Conservation (phyloP, 2,113 vertebrate genomes). For the Theropithecus gelada region DNA sequence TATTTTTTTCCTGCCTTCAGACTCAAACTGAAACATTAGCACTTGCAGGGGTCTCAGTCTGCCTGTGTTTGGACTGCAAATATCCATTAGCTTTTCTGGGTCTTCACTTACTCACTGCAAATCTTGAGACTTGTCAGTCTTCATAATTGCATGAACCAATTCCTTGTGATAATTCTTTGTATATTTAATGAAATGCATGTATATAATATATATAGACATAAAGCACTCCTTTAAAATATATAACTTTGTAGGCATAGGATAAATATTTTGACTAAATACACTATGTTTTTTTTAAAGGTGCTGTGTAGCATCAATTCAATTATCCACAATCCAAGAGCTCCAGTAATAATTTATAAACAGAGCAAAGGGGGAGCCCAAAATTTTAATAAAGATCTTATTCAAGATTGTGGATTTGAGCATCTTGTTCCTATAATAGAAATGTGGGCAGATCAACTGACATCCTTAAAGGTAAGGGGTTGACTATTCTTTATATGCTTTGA, state of each 20-base stretch:
- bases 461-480: constrained; percentile 85
- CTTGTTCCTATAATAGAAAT: constrained; percentile 87
- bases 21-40: not conserved
- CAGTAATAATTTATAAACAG: constrained; percentile 81
- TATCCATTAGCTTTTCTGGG: not conserved
- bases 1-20: not conserved
- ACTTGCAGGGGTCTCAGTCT: not conserved
- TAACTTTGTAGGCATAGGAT: not conserved
- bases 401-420: constrained; percentile 84
- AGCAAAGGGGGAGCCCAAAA: constrained; percentile 75
- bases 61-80: not conserved
- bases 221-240: not conserved
- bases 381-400: constrained; percentile 8
- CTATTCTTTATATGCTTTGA: not conserved
- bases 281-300: constrained; percentile 81
- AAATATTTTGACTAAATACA: constrained; percentile 31
- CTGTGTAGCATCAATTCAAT: constrained; percentile 85
- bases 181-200: not conserved
- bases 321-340: constrained; percentile 83
- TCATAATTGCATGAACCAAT: not conserved
- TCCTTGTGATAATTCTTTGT: not conserved
- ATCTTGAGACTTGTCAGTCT: not conserved
- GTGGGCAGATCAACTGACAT: constrained; percentile 91
- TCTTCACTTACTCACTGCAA: not conserved
- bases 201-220: not conserved